phyloP scores from a whole-genome alignment of 2,888 invertebrate species.

The Caradrina clavipalpis region DNA sequence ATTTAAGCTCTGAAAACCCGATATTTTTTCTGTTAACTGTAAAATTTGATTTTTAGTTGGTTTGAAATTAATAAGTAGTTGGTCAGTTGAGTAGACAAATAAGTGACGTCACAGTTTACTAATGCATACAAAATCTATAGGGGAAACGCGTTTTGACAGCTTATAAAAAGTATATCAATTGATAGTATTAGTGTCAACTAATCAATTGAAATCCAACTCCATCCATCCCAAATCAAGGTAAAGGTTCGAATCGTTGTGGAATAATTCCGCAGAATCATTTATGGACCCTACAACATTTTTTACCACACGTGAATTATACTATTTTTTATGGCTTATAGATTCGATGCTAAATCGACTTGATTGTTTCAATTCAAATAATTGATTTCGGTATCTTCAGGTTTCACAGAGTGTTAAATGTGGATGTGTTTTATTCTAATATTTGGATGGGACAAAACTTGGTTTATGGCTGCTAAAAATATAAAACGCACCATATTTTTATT shows the following conservation, averaged over 20 bases:
- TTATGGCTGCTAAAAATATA: not conserved
- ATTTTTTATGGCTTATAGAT: constrained; percentile 90
- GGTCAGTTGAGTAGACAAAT: too few species aligned
- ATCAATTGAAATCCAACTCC: too few species aligned
- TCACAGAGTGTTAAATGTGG: constrained; percentile 65
- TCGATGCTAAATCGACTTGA: constrained; percentile 91
- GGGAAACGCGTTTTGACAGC: too few species aligned
- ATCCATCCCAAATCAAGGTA: too few species aligned
- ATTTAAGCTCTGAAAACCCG: too few species aligned
- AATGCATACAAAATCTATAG: too few species aligned
- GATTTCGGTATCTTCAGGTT: constrained; percentile 82
- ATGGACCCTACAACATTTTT: constrained; percentile 92
- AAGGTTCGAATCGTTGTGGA: constrained; percentile 90
- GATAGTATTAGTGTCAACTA: too few species aligned
- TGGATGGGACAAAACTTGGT: not conserved
- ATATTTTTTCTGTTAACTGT: too few species aligned
- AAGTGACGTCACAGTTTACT: too few species aligned
- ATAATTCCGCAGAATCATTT: constrained; percentile 92
- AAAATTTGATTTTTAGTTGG: too few species aligned
- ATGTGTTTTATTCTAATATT: not conserved
- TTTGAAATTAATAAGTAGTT: too few species aligned
- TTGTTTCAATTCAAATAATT: constrained; percentile 81
- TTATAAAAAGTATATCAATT: too few species aligned
- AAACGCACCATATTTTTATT: not conserved
- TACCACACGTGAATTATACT: constrained; percentile 89